phyloP scores from a whole-genome alignment of 2,113 vertebrate species.

The Cyanistes caeruleus region DNA sequence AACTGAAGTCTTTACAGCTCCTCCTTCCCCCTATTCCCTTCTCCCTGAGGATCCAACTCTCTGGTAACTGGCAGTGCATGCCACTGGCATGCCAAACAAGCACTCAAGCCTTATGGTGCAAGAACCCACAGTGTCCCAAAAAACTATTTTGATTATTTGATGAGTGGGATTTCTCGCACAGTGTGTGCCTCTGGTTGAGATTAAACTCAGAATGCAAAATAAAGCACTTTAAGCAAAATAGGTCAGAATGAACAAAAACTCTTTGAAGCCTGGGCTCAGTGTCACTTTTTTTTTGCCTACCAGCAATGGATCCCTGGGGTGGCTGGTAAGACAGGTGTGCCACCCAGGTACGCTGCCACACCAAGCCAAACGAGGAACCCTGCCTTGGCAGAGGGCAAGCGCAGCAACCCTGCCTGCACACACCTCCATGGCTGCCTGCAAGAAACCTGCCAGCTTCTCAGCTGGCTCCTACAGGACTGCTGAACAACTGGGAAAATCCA shows the following conservation, averaged over 20 bases:
- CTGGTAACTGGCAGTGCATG: background rate
- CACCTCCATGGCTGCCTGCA: background rate
- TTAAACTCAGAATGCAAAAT: background rate
- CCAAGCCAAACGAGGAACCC: rapidly evolving
- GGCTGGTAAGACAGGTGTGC: background rate
- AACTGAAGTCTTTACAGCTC: background rate
- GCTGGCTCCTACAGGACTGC: background rate
- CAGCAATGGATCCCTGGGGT: rapidly evolving
- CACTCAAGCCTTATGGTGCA: background rate
- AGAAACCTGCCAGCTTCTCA: background rate
- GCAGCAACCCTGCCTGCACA: rapidly evolving
- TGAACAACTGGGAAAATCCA: background rate
- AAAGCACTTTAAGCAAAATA: background rate
- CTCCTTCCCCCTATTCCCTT: background rate
- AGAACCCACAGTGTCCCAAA: background rate
- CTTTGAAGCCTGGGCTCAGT: background rate
- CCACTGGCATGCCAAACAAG: background rate
- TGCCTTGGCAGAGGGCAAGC: background rate
- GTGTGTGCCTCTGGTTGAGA: background rate
- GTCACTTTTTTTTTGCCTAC: background rate
- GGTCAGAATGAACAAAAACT: background rate
- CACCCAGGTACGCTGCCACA: background rate
- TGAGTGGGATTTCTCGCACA: background rate
- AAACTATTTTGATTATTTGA: background rate
- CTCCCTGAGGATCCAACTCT: background rate